Evolutionary conservation across 2,888 invertebrate species (phyloP), one percentile per base, ranked within the genome.

Genomic region (Cataglyphis cursor): DNA sequence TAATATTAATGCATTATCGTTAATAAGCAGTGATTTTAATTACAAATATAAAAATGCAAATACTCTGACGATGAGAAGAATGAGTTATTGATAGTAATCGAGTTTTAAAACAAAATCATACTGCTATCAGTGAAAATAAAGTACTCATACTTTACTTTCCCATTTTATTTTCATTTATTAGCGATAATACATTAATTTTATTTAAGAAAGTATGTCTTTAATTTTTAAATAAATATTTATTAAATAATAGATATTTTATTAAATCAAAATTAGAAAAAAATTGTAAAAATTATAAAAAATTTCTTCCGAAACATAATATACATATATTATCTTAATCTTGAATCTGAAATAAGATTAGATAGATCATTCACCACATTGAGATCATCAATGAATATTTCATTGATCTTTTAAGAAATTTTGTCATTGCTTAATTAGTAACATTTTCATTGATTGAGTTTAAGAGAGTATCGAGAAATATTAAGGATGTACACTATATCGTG

Each of bases 171-270:
- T 48, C 6, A 18, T 12, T 48, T 18, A 48, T 48, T 6, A 48
- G 48, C 6, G 18, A 48, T 18, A 48, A 48, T 48, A n/a, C 6
- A n/a, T n/a, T n/a, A 8, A 51, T 51, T n/a, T 51, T 8, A 51
- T n/a, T 51, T 51, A 51, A 48, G 18, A 44, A 44, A 18, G 18
- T 44, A 48, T 48, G n/a, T 51, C 6, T 51, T 51, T 51, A n/a
- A 51, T n/a, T 51, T n/a, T 51, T n/a, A 51, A 51, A 18, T 48
- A n/a, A 51, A 51, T 51, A 51, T 51, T 51, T n/a, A n/a, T 51
- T 1, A 28, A 28, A 28, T 28, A 51, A 48, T 18, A 5, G 6
- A 2, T n/a, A 51, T 51, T 35, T 35, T 51, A 51, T 51, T 51
- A 48, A 6, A 48, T 51, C 1, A 51, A 8, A 48, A 48, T 48